Base-by-base conservation (phyloP, 2,113 vertebrate genomes). In the Synchiropus splendidus region DNA sequence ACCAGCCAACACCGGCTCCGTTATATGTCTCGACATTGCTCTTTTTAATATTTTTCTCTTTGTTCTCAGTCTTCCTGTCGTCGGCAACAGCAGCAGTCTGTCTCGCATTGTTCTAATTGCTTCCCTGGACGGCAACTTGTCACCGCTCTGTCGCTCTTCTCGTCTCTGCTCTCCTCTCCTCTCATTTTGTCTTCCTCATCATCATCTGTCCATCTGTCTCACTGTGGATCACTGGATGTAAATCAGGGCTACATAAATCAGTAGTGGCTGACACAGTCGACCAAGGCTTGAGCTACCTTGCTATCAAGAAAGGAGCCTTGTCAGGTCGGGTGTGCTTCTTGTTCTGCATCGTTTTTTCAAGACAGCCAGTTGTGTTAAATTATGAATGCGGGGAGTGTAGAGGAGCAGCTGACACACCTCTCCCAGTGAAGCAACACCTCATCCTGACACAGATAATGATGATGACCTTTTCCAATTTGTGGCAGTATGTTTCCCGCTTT, bases 171-270 rank as follows among this genome's bases (percentile, higher is more conserved):
- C 10, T 40, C 21, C 14, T 10, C 37, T 8, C 11, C 10, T 45
- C 15, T 31, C 31, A 54, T 11, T 48, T 39, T 36, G 40, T 57
- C 16, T 12, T 46, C 34, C 37, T 57, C 54, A 45, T 58, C 60
- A 62, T 70, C 75, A 55, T 72, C 61, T 52, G 65, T 64, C 67
- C 67, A 66, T 72, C 63, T 80, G 70, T 67, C 61, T 53, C 21
- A 4, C 21, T 27, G 21, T 5, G 21, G 40, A 37, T 74, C 62
- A 66, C 50, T 43, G 58, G 62, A 70, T 72, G 60, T 31, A 66
- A 70, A 74, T 76, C 31, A 44, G 48, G 34, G 38, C 44, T 39
- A 49, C 2, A n/a, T 36, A 58, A 71, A 56, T 54, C 52, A 36
- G 46, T 50, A 62, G 39, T 3, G 39, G 16, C 62, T 68, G 64